Evolutionary conservation across 2,113 vertebrate species (phyloP), one percentile per base, ranked within the genome.

Genomic region (Nerophis ophidion): DNA sequence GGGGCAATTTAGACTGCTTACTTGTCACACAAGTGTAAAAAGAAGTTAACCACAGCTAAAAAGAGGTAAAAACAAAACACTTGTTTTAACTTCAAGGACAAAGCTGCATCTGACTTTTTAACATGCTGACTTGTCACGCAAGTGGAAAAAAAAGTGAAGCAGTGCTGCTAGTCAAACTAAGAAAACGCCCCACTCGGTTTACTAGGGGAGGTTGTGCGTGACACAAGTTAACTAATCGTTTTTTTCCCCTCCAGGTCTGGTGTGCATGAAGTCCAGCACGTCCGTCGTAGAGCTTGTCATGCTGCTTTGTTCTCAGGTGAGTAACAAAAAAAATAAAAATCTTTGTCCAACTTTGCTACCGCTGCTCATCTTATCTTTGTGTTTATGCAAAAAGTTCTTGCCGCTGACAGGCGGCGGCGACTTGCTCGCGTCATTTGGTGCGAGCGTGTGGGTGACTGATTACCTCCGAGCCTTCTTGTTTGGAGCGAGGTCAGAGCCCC

Each of bases 201-300:
- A 16, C 2, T 48, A 6, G 2, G n/a, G 15, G 40, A 44, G 15
- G 47, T 48, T 48, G 2, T 48, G n/a, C 16, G 47, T 16, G 47
- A 48, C 15, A 4, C 16, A 7, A 48, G 1, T 19, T 5, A 17
- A n/a, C 17, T 51, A 8, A 47, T 52, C n/a, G 2, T 49, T 4
- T 17, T 51, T 67, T 8, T 68, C 60, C 74, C 74, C 15, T 46
- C 34, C 58, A 98, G 96, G 96, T 83, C 91, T 98, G 0, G 96
- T 99, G 50, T 99, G 96, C 57, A 98, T 99, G 96, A 99, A 99
- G 83, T 99, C 96, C 1, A 98, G 96, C 83, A 98, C 96, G 3
- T 98, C 96, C 0, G 96, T 98, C 74, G 96, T 99, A 57, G 96
- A 99, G 80, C 91, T 99, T 9, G 96, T 99, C 61, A 98, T 99